Evolutionary conservation across 2,113 vertebrate species (phyloP), one percentile per base, ranked within the genome.

Genomic region (Nothocercus nigrocapillus): DNA sequence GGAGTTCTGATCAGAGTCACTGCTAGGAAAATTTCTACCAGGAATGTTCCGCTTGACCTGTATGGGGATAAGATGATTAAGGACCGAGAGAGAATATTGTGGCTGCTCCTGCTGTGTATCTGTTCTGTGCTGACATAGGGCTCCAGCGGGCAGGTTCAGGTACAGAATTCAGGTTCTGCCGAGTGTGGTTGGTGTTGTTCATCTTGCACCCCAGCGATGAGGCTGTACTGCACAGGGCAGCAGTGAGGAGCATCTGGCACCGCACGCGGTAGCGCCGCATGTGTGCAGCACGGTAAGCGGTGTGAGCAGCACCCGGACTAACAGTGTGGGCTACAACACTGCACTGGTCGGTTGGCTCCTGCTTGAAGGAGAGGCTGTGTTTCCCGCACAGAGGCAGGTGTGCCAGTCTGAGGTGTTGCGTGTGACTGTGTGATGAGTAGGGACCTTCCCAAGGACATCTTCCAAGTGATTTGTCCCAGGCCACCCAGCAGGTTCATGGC

Each of bases 301-400:
- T 30, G 28, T 54, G 15, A 30, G 13, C 18, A 19, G 51, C 14
- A 30, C 45, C 45, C 18, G 18, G 18, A 20, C 45, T 47, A 20
- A 47, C 19, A 8, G 45, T 8, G 45, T 47, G 7, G 45, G 36
- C 8, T 36, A 36, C 36, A 36, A 36, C 36, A 36, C 36, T 36
- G 36, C 36, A 36, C 36, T 36, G 36, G 36, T 36, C 36, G 36
- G 36, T 36, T 56, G 53, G 18, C 28, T 73, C 30, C 30, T 73
- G 44, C 2, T 28, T 54, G 66, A 40, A 21, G 38, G 34, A 6
- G 38, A 22, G 34, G 21, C 28, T 1, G 0, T 4, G 18, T 51
- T 6, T 14, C 9, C 19, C 25, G n/a, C n/a, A 13, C 3, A 0
- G 5, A 51, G 18, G 25, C 2, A 12, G 24, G 13, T 51, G 34